Conservation (phyloP, 1,140 invertebrate species). For the Hyles euphorbiae region DNA sequence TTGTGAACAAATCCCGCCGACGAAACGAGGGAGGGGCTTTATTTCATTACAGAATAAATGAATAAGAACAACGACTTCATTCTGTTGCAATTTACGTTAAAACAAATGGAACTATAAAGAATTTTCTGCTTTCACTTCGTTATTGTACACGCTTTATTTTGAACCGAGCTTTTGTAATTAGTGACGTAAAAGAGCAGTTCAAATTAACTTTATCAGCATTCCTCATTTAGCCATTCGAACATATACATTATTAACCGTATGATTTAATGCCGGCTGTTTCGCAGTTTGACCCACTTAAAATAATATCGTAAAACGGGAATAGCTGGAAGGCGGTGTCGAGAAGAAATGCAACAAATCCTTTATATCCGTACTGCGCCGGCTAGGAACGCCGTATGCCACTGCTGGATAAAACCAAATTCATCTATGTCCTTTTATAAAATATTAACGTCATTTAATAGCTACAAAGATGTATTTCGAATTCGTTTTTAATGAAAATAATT, state of each 20-base stretch:
- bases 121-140: too few relatives aligned
- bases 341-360: conserved; percentile 35
- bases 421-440: not conserved
- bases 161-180: too few relatives aligned
- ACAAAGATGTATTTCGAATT: too few relatives aligned
- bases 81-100: too few relatives aligned
- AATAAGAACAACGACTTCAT: too few relatives aligned
- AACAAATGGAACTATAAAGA: too few relatives aligned
- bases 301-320: conserved; percentile 32
- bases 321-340: conserved; percentile 27
- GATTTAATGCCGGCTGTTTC: conserved; percentile 1
- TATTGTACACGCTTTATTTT: too few relatives aligned
- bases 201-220: too few relatives aligned
- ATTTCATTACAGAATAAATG: conserved; percentile 21
- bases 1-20: conserved; percentile 33
- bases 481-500: too few relatives aligned
- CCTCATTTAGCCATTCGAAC: too few relatives aligned
- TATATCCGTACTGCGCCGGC: conserved; percentile 16
- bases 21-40: conserved; percentile 28
- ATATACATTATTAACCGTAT: not conserved
- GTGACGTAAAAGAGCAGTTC: too few relatives aligned
- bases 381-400: not conserved
- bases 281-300: conserved; percentile 33
- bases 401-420: conserved; percentile 10
- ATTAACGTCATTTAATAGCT: too few relatives aligned